Evolutionary conservation across 35 echinoderm and acorn worm species (phyloP).

Genomic region (Acanthaster planci): DNA sequence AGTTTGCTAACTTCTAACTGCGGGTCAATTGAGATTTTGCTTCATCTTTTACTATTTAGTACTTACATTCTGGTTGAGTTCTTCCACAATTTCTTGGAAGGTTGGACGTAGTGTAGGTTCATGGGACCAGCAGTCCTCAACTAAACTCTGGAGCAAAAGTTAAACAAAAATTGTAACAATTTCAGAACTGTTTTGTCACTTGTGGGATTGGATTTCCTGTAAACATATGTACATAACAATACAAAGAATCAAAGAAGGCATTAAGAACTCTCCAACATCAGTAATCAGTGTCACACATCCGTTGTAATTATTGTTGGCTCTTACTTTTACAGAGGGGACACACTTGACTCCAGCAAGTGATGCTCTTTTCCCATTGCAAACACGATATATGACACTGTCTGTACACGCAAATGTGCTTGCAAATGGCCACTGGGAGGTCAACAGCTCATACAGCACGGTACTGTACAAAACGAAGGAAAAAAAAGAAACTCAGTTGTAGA

Average conservation of each 20-base stretch:
- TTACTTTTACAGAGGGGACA: conserved; percentile 30
- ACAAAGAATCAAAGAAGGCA: no score
- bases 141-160: conserved; percentile 30
- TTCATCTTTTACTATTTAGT: no score
- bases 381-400: conserved; percentile 20
- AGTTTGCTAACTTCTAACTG: no score
- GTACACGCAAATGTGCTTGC: neutral
- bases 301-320: no score
- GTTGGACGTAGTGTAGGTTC: conserved; percentile 1
- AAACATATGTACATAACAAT: no score
- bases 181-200: no score
- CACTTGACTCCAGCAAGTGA: conserved; percentile 21
- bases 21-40: no score
- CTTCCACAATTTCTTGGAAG: conserved; percentile 47
- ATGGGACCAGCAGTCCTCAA: conserved; percentile 58
- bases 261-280: no score
- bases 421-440: conserved; percentile 34
- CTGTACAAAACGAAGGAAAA: neutral
- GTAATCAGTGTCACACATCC: no score
- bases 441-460: conserved; percentile 37
- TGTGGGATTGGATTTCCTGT: no score
- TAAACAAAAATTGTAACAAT: neutral
- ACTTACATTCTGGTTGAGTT: conserved; percentile 64
- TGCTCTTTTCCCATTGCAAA: conserved; percentile 35
- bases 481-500: neutral